Percentiles rank a stretch among this genome's conserved stretches.
Conservation (phyloP, 2,113 vertebrate genomes). For the Dipodomys spectabilis region DNA sequence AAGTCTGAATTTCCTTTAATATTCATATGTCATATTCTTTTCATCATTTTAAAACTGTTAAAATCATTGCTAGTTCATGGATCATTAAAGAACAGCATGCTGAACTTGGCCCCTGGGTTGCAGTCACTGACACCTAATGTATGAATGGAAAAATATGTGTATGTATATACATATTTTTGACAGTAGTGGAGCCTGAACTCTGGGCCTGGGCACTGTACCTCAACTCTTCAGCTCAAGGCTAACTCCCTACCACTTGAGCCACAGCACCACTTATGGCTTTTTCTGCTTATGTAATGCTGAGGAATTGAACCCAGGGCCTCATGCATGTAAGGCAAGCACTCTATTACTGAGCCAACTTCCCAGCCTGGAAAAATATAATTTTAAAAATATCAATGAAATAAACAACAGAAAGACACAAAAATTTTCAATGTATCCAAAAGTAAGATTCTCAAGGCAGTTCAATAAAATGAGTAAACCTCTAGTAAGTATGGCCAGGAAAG, state of each 20-base stretch:
- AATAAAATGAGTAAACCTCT: conserved; percentile 11
- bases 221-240: no score
- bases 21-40: neutral
- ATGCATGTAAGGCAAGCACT: no score
- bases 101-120: neutral
- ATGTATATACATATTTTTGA: no score
- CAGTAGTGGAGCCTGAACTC: no score
- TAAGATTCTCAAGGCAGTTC: conserved; percentile 12
- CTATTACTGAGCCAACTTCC: no score
- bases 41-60: conserved; percentile 1
- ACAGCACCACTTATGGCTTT: no score
- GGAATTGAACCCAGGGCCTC: no score
- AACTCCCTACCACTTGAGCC: no score
- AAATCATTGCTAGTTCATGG: neutral
- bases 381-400: conserved; percentile 37
- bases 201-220: no score
- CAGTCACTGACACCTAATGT: neutral
- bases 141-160: neutral
- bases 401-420: conserved; percentile 20
- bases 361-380: neutral
- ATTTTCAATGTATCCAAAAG: conserved; percentile 1
- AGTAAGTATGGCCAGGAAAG: neutral
- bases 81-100: neutral
- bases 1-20: conserved; percentile 40
- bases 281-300: no score